Evolutionary conservation across 2,888 invertebrate species (phyloP), one percentile per base, ranked within the genome.

Genomic region (Lasioglossum malachurum): DNA sequence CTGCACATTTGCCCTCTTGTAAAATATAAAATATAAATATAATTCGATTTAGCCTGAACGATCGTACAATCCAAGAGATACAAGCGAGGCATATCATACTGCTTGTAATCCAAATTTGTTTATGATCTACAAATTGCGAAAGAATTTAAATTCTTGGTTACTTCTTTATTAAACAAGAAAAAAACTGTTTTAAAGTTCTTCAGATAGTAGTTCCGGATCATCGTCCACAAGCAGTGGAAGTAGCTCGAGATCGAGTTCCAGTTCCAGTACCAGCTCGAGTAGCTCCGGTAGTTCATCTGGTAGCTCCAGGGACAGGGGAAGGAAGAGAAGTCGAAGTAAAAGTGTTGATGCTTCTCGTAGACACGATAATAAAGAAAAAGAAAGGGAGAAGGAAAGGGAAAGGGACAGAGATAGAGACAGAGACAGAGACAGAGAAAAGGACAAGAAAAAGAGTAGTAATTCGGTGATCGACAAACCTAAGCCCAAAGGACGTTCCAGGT

Each of bases 241-340:
- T 31, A 96, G 96, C 82, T 96, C 96, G 0, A 95, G 96, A 23
- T 98, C 98, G 0, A 97, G 97, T 84, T 97, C 97, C 1, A 97
- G 97, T 23, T 98, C 98, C 0, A 97, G 97, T 78, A 98, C 97
- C 14, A 97, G 97, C 0, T 98, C 97, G 0, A 98, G 97, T 93
- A 98, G 97, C 90, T 98, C 98, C 0, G 97, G 96, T 72, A 96
- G 95, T 91, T 96, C 95, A 46, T 95, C 96, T 2, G 95, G 96
- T 1, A 95, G 97, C 86, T 96, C 97, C 60, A 95, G 97, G 73
- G 96, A 97, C 73, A 97, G 95, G 96, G 97, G 95, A 96, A 97
- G 97, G 96, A 96, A 95, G 95, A 95, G 93, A 14, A 94, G 95
- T 92, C 93, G 94, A 60, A 93, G 95, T 90, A 94, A 95, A 93